Conservation (phyloP, 30 jellyfish, hydroid and myxozoan genomes). For the Aurelia aurita complex sp. Pacific region DNA sequence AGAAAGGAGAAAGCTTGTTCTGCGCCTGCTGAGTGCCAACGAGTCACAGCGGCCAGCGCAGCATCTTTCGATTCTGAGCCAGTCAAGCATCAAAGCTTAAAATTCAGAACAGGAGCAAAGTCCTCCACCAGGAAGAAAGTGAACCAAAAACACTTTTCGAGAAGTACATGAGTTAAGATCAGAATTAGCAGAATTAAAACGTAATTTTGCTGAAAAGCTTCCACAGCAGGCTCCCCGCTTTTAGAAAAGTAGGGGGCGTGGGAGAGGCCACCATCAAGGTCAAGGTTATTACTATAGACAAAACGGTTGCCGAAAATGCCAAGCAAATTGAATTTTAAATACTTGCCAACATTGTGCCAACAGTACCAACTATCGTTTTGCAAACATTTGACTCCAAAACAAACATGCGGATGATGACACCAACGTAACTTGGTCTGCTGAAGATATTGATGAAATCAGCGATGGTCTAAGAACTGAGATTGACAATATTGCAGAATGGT, state of each 20-base stretch:
- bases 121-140: constrained; percentile 3
- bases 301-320: constrained; percentile 37
- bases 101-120: not conserved
- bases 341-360: constrained; percentile 49
- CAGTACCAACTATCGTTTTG: not conserved
- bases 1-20: too few relatives aligned
- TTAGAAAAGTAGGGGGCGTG: constrained; percentile 6
- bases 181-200: too few relatives aligned
- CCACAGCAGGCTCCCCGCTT: constrained; percentile 37
- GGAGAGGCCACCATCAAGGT: constrained; percentile 24
- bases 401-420: not conserved
- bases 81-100: too few relatives aligned
- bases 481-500: too few relatives aligned
- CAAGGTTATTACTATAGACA: constrained; percentile 26
- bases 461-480: too few relatives aligned
- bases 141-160: constrained; percentile 29
- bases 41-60: too few relatives aligned
- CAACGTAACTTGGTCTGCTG: too few relatives aligned
- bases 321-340: constrained; percentile 23
- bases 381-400: constrained; percentile 48
- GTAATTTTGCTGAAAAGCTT: not conserved
- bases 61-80: too few relatives aligned
- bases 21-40: too few relatives aligned
- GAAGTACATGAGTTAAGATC: not conserved
- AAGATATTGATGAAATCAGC: too few relatives aligned